Evolutionary conservation across 2,797 vertebrate genomes (phyloP), one percentile per base, ranked within the genome.

Genomic region (Perodicticus potto): DNA sequence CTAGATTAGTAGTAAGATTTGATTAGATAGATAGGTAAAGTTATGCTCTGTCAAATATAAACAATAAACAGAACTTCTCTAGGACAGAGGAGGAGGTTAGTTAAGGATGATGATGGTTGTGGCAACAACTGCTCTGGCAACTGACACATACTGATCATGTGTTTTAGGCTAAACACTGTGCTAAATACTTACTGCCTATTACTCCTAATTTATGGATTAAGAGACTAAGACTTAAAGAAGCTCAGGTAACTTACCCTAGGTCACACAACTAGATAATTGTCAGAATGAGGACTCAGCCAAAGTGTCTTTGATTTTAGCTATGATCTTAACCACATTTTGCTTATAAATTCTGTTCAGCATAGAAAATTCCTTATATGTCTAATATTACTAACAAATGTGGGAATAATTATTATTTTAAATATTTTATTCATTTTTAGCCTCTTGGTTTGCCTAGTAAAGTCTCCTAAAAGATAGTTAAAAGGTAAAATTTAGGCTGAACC

Each of bases 351-450:
- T 59, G n/a, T 70, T 59, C 29, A 32, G 34, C 37, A 49, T 22
- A 57, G 34, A 59, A 55, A 86, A 91, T 73, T 95, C 55, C n/a
- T 85, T 65, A 53, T 40, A 34, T 84, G 76, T 40, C 67, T 55
- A 77, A 77, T 81, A 91, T 74, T 88, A 76, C 43, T 55, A n/a
- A 45, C 94, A 59, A 92, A 82, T 74, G 77, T 69, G 40, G 11
- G 57, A 59, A 72, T 93, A n/a, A 8, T 72, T 93, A 81, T 43
- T 57, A 13, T 76, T 73, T 91, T 93, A 29, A 87, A 40, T 23
- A 76, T 53, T 96, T 88, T 94, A 91, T 59, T 93, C 40, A 73
- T 59, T 45, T 84, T 77, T 89, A 69, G 80, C 63, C 73, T 86
- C n/a, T 89, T 90, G 19, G 12, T 88, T 91, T 92, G n/a, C 49